phyloP scores from a whole-genome alignment of 2,797 vertebrate species.

The Apogon hyalosoma region DNA sequence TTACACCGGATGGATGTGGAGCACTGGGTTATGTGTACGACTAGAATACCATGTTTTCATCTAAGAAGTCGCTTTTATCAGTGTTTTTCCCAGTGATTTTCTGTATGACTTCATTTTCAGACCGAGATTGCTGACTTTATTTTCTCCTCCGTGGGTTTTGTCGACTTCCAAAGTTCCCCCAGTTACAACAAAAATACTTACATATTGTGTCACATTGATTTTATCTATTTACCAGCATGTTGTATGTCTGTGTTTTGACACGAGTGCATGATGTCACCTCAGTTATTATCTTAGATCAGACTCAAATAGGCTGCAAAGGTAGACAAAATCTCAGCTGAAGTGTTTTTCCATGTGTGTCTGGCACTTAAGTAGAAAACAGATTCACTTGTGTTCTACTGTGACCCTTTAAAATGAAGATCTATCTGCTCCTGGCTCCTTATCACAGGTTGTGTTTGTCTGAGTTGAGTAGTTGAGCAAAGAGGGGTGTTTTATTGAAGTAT shows the following conservation, averaged over 20 bases:
- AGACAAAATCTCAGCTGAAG: not conserved
- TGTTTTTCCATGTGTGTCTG: not conserved
- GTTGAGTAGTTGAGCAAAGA: too few relatives aligned
- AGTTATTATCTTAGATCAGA: conserved; percentile 1
- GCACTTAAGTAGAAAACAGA: too few relatives aligned
- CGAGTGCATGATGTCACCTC: not conserved
- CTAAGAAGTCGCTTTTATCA: conserved; percentile 2
- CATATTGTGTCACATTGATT: too few relatives aligned
- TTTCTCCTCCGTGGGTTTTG: not conserved
- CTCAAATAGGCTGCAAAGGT: not conserved
- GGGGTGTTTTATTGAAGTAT: too few relatives aligned
- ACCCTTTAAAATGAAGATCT: too few relatives aligned
- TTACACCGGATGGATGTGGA: conserved; percentile 52
- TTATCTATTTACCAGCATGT: too few relatives aligned
- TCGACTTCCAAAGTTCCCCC: conserved; percentile 23
- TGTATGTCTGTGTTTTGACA: not conserved
- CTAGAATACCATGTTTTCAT: not conserved
- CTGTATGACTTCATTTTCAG: not conserved
- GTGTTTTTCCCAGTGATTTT: not conserved
- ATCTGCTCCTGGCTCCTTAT: too few relatives aligned
- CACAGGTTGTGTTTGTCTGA: too few relatives aligned
- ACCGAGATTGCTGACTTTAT: not conserved
- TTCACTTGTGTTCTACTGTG: too few relatives aligned
- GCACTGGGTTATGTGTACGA: conserved; percentile 7
- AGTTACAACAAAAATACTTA: not conserved